Conservation (phyloP, 1,140 invertebrate genomes). For the Drosophila mauritiana region DNA sequence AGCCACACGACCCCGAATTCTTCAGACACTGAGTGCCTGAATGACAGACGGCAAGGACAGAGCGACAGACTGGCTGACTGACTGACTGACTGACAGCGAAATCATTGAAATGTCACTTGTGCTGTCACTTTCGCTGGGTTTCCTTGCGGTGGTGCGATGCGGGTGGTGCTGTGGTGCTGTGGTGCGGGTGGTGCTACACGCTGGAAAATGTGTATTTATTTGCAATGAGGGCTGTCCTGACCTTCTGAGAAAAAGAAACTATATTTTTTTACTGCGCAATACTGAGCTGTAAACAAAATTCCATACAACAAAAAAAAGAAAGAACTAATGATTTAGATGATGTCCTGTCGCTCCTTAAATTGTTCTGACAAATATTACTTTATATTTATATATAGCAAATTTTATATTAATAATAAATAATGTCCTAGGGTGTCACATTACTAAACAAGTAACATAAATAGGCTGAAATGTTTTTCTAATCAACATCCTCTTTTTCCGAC, state of each 20-base stretch:
- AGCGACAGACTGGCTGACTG: constrained; percentile 31
- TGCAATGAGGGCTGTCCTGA: not conserved
- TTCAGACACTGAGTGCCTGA: constrained; percentile 39
- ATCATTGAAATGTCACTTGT: constrained; percentile 69
- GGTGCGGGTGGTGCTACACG: constrained; percentile 12
- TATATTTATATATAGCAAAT: no score
- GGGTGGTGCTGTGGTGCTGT: not conserved
- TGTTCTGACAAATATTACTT: no score
- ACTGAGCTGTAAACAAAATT: no score
- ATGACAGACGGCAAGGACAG: constrained; percentile 21
- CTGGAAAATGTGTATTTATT: not conserved
- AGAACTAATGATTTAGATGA: no score
- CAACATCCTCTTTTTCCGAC: not conserved
- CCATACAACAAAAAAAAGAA: no score
- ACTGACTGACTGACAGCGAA: constrained; percentile 61
- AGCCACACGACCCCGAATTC: constrained; percentile 3
- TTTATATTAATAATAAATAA: no score
- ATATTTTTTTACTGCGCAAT: no score
- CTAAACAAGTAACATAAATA: no score
- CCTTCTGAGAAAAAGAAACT: not conserved
- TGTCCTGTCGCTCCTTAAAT: no score
- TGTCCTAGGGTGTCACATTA: no score
- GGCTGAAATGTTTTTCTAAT: no score
- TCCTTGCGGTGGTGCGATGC: constrained; percentile 14
- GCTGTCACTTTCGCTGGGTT: constrained; percentile 52